Conservation (phyloP, 2,797 vertebrate genomes). For the Oreortyx pictus region DNA sequence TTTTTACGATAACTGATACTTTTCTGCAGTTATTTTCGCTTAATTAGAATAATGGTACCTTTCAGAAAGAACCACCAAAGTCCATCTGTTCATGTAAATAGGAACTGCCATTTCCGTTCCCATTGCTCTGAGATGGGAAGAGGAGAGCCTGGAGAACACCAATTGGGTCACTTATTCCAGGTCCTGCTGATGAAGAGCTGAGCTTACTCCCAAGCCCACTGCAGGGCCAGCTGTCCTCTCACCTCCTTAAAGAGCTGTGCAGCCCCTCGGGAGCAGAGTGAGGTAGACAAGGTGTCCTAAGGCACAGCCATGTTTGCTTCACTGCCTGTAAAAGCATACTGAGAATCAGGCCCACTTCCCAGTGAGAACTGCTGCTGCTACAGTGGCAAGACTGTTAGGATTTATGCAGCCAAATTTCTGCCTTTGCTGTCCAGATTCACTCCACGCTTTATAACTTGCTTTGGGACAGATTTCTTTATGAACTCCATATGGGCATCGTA, state of each 20-base stretch:
- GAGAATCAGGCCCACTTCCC: neutral
- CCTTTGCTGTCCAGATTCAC: neutral
- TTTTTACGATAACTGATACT: slow-evolving; percentile 56
- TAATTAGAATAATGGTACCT: slow-evolving; percentile 55
- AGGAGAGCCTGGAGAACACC: neutral
- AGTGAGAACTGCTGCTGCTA: neutral
- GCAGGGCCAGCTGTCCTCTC: neutral
- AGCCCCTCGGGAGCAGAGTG: neutral
- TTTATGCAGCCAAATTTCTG: neutral
- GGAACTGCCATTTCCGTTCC: neutral
- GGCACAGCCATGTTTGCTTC: neutral
- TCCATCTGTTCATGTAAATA: slow-evolving; percentile 2
- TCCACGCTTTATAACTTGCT: neutral
- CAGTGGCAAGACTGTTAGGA: neutral
- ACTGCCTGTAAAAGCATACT: neutral
- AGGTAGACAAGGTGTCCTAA: neutral
- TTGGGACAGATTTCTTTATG: neutral
- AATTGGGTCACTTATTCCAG: neutral
- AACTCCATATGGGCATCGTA: neutral
- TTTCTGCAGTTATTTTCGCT: slow-evolving; percentile 55
- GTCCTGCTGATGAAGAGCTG: neutral
- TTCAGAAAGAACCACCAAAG: slow-evolving; percentile 21
- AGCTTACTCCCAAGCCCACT: slow-evolving; percentile 1
- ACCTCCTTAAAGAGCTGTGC: slow-evolving; percentile 7
- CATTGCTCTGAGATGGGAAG: neutral